A percentile compares a stretch with the other conserved stretches of the same genome.
phyloP scores from a whole-genome alignment of 2,113 vertebrate genomes.

The Galbula dea region DNA sequence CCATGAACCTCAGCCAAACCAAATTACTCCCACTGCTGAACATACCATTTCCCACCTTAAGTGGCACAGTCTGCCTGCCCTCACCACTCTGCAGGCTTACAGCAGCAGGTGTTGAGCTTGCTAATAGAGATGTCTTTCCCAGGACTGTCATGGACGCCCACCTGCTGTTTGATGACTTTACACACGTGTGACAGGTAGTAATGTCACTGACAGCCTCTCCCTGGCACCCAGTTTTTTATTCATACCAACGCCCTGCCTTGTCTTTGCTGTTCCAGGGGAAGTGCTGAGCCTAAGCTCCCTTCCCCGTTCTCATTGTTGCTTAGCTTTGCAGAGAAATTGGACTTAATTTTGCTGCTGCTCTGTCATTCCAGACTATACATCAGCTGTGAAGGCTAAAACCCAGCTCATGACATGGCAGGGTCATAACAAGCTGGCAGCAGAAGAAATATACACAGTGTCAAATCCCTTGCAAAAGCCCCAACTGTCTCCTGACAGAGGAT shows the following conservation, averaged over 20 bases:
- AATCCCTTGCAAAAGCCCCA: not conserved
- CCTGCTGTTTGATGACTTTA: constrained; percentile 62
- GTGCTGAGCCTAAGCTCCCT: not conserved
- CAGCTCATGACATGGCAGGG: not conserved
- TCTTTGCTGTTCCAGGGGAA: not conserved
- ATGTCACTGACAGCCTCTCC: constrained; percentile 61
- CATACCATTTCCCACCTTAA: constrained; percentile 35
- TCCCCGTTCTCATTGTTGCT: rapidly evolving
- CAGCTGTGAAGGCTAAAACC: not conserved
- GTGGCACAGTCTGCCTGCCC: constrained; percentile 6
- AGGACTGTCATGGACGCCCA: constrained; percentile 57
- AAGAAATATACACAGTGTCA: not conserved
- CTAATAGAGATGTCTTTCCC: constrained; percentile 58
- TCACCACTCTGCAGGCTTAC: not conserved
- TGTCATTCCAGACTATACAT: not conserved
- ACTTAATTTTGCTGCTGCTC: not conserved
- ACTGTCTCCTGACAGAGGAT: not conserved
- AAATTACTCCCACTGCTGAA: not conserved
- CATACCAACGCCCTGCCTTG: constrained; percentile 1
- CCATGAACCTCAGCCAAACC: constrained; percentile 15
- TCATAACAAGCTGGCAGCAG: not conserved
- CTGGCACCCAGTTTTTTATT: constrained; percentile 52
- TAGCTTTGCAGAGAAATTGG: not conserved
- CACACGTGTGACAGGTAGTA: constrained; percentile 67
- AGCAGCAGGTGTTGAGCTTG: not conserved